A percentile compares a stretch with the other conserved stretches of the same genome.
phyloP scores from a whole-genome alignment of 2,113 vertebrate species.

The Manacus vitellinus region DNA sequence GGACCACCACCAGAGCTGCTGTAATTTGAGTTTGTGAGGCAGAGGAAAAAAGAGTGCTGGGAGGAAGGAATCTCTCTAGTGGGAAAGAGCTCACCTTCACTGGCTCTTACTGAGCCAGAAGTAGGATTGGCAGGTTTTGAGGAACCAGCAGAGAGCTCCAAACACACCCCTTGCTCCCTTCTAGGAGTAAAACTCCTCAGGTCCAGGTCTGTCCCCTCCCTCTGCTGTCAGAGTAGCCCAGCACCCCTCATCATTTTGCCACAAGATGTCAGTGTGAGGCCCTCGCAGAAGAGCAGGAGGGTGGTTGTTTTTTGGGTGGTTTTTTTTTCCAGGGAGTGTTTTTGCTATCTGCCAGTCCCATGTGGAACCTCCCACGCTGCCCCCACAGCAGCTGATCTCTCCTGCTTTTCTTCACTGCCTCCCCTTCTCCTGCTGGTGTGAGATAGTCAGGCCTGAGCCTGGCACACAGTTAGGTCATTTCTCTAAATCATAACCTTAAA shows the following conservation, averaged over 20 bases:
- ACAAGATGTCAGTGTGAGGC: background rate
- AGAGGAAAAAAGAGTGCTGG: background rate
- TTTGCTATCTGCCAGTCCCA: background rate
- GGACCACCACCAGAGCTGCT: background rate
- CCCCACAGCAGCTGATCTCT: background rate
- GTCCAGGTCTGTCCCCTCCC: background rate
- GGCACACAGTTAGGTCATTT: background rate
- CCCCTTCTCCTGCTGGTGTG: background rate
- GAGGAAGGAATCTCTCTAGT: background rate
- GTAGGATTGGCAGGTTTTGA: background rate
- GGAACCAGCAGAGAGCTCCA: background rate
- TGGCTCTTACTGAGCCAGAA: background rate
- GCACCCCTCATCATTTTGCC: background rate
- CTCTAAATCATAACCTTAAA: background rate
- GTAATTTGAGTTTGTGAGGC: background rate
- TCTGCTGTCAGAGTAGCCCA: background rate
- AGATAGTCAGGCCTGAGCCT: background rate
- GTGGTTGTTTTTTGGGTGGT: background rate
- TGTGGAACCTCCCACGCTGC: background rate
- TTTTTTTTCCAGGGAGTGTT: background rate
- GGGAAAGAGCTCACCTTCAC: background rate
- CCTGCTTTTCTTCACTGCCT: background rate
- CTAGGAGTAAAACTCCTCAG: background rate
- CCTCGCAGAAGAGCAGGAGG: background rate
- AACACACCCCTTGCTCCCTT: background rate